Conservation (phyloP, 2,797 vertebrate species). For the Takifugu ocellatus region DNA sequence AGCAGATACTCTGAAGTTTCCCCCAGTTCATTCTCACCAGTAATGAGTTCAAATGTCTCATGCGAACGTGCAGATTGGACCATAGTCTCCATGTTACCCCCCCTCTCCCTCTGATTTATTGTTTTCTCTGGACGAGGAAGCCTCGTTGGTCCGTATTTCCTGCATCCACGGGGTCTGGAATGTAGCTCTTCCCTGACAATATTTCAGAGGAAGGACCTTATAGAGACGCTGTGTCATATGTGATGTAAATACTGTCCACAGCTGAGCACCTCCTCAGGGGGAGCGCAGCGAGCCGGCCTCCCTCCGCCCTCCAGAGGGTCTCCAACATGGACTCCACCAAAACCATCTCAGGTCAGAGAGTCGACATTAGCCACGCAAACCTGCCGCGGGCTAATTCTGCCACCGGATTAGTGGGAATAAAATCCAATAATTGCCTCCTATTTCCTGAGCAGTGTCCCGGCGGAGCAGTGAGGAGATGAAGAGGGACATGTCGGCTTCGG, state of each 20-base stretch:
- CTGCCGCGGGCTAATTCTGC: neutral
- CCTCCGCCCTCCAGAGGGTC: slow-evolving; percentile 82
- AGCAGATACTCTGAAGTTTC: slow-evolving; percentile 9
- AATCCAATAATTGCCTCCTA: neutral
- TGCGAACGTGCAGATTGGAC: slow-evolving; percentile 60
- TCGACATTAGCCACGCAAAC: neutral
- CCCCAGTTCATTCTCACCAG: slow-evolving; percentile 32
- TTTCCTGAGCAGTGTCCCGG: slow-evolving; percentile 78
- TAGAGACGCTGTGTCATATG: slow-evolving; percentile 9
- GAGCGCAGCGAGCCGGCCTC: slow-evolving; percentile 78
- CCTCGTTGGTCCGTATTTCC: slow-evolving; percentile 34
- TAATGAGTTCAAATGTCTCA: slow-evolving; percentile 43
- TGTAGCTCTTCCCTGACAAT: slow-evolving; percentile 37
- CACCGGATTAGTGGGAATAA: neutral
- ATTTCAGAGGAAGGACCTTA: slow-evolving; percentile 34
- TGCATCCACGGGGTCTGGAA: slow-evolving; percentile 42
- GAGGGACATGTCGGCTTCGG: slow-evolving; percentile 82
- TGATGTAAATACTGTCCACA: slow-evolving; percentile 47
- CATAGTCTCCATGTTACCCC: slow-evolving; percentile 21
- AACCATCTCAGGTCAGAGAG: neutral
- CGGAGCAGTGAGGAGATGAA: slow-evolving; percentile 94
- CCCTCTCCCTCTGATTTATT: slow-evolving; percentile 51
- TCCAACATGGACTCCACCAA: slow-evolving; percentile 88
- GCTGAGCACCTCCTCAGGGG: slow-evolving; percentile 87
- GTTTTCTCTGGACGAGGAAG: slow-evolving; percentile 36